Conservation (phyloP, 2,797 vertebrate species). For the Myotis pilosus region DNA sequence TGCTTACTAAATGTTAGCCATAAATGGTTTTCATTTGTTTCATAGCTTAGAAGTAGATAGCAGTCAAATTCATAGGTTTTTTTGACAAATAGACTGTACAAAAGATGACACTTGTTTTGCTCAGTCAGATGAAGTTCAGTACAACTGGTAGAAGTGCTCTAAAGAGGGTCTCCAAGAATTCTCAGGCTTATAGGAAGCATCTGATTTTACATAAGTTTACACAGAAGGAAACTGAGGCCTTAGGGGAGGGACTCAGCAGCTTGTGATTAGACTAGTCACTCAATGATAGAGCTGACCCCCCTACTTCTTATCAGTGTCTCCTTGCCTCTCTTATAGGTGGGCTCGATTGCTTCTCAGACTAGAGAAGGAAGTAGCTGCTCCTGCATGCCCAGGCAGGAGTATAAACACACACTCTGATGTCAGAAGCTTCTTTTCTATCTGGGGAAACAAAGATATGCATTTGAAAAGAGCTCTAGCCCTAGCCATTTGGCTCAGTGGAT, state of each 20-base stretch:
- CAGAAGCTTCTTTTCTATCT: background rate
- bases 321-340: background rate
- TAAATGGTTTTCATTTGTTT: conserved; percentile 25
- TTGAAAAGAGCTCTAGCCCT: background rate
- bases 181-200: background rate
- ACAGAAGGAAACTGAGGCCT: background rate
- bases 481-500: too few species aligned
- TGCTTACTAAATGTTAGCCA: background rate
- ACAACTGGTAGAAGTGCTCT: background rate
- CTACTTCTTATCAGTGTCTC: background rate
- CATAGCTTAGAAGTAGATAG: background rate
- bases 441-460: conserved; percentile 15
- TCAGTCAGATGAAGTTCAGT: background rate
- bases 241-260: background rate
- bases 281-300: background rate
- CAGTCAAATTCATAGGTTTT: background rate
- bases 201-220: background rate
- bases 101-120: conserved; percentile 11
- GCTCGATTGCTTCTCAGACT: conserved; percentile 22
- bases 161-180: background rate
- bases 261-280: background rate
- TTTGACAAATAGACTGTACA: conserved; percentile 30
- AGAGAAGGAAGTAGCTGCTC: conserved; percentile 13
- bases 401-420: background rate
- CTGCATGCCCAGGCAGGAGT: background rate